Conservation (phyloP, 2,113 vertebrate species). For the Odocoileus hemionus region DNA sequence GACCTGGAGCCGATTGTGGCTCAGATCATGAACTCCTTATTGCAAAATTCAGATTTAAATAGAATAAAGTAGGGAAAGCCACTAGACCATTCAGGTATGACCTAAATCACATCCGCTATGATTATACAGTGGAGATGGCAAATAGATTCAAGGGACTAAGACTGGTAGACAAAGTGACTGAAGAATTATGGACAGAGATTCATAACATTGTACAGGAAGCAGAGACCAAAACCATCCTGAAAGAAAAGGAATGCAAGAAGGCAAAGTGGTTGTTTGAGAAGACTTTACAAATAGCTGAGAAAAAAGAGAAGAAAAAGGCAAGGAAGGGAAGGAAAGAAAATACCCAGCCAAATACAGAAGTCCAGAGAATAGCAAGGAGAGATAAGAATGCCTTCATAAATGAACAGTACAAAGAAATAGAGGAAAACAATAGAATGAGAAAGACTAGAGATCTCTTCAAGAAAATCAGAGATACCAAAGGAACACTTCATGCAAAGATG, state of each 20-base stretch:
- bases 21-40: neutral
- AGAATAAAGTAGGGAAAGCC: neutral
- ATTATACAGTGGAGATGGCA: neutral
- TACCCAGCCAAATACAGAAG: neutral
- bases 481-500: neutral
- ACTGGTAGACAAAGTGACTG: neutral
- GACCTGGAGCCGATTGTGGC: neutral
- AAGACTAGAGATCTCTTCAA: neutral
- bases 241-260: neutral
- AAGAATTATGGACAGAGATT: neutral
- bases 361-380: neutral
- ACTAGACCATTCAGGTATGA: neutral
- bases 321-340: neutral
- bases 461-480: neutral
- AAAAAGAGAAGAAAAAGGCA: neutral
- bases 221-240: neutral
- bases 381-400: neutral
- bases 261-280: neutral
- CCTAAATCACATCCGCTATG: neutral
- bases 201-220: neutral
- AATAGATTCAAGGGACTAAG: neutral
- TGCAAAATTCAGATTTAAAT: neutral
- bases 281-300: neutral
- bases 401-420: neutral
- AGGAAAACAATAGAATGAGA: neutral